phyloP scores from a whole-genome alignment of 1,140 invertebrate species.

The Drosophila paulistorum region DNA sequence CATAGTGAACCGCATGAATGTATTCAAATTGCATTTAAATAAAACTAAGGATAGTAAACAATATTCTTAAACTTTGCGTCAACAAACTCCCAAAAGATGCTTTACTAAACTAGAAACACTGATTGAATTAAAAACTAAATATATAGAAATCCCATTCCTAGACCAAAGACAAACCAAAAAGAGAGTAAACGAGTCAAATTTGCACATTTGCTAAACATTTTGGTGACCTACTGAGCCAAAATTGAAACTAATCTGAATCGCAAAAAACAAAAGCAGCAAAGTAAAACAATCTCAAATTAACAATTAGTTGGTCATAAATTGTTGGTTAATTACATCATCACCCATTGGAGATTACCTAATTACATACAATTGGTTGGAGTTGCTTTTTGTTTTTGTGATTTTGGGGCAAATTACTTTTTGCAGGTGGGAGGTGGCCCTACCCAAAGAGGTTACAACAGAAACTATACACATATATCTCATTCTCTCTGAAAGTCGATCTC shows the following conservation, averaged over 20 bases:
- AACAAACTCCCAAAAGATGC: no score
- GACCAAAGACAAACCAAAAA: no score
- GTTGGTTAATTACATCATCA: constrained; percentile 12
- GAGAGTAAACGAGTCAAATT: neutral
- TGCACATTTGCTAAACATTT: neutral
- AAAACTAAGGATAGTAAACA: no score
- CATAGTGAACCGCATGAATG: no score
- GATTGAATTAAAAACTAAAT: no score
- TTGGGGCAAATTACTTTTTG: constrained; percentile 3
- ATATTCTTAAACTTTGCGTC: no score
- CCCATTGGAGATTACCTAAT: constrained; percentile 3
- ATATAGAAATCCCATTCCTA: no score
- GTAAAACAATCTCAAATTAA: constrained; percentile 1
- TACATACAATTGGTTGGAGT: neutral
- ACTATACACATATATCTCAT: constrained; percentile 29
- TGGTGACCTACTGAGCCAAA: neutral
- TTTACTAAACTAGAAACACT: no score
- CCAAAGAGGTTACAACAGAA: constrained; percentile 23
- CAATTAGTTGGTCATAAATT: constrained; percentile 6
- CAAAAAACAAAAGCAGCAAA: neutral
- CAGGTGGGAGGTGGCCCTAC: constrained; percentile 7
- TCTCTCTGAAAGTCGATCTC: constrained; percentile 1
- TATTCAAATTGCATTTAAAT: no score
- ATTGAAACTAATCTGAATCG: neutral
- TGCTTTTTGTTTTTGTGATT: no score